phyloP scores from a whole-genome alignment of 1,140 invertebrate genomes.

The Yoshiicerus persimilis region DNA sequence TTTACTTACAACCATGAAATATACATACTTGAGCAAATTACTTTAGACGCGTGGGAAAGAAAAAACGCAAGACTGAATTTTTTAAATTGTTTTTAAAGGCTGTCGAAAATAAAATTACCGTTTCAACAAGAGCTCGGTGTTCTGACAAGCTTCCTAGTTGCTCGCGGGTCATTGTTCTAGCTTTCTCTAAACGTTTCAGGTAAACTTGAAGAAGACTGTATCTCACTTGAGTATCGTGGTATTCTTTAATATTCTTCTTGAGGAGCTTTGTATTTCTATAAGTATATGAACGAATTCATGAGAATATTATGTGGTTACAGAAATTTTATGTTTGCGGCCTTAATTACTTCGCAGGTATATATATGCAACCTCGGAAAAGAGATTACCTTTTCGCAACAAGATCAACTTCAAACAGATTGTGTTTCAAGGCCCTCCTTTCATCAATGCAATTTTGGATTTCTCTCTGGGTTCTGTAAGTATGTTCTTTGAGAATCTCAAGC shows the following conservation, averaged over 20 bases:
- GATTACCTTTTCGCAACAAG: not conserved
- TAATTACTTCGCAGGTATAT: no score
- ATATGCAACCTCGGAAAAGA: no score
- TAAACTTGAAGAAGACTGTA: constrained; percentile 3
- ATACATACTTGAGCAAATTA: no score
- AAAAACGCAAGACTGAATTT: no score
- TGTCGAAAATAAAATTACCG: not conserved
- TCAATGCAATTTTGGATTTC: not conserved
- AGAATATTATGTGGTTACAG: no score
- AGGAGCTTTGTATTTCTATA: not conserved
- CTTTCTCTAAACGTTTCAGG: not conserved
- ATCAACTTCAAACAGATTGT: not conserved
- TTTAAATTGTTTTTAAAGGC: no score
- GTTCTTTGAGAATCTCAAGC: not conserved
- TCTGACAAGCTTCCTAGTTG: not conserved
- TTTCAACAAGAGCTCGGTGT: constrained; percentile 18
- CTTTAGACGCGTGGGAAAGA: no score
- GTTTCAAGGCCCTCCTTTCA: not conserved
- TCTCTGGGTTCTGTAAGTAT: not conserved
- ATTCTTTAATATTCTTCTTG: not conserved
- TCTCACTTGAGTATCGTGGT: not conserved
- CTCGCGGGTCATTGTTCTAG: not conserved
- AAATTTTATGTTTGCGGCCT: no score
- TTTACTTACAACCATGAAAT: no score
- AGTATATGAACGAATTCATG: not conserved